These are phyloP conservation scores for Acipenser oxyrinchus DNA, from an alignment of 2,797 vertebrate genomes.

Conservation along the genomic window DNA sequence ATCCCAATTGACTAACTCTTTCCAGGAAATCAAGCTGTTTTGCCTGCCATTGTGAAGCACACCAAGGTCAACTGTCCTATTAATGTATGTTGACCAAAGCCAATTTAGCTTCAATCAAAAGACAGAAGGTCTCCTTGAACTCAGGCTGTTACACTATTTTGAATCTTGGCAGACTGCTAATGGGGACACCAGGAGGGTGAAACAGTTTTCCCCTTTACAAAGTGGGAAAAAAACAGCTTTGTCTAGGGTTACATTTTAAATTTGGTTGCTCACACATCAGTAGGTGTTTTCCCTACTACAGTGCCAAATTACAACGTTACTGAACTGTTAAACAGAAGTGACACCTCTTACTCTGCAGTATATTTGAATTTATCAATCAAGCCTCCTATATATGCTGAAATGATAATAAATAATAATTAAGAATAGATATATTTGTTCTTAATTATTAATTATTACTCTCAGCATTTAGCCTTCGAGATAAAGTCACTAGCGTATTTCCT, in stretches of 20 bases:
- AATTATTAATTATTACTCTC: no score
- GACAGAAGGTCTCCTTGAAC: slow-evolving; percentile 27
- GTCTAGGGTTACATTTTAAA: background rate
- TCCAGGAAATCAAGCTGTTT: slow-evolving; percentile 26
- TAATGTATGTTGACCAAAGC: slow-evolving; percentile 6
- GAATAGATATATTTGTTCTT: no score
- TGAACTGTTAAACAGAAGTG: no score
- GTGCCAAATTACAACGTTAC: no score
- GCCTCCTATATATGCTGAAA: no score
- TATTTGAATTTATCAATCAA: no score
- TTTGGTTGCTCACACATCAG: no score
- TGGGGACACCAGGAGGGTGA: slow-evolving; percentile 40
- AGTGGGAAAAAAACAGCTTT: slow-evolving; percentile 24
- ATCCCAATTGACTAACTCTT: background rate
- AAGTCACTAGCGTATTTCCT: no score
- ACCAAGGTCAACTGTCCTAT: slow-evolving; percentile 7
- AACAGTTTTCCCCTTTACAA: slow-evolving; percentile 34
- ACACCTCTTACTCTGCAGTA: no score
- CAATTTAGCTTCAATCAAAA: slow-evolving; percentile 23
- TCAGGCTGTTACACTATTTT: slow-evolving; percentile 32
- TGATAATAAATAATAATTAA: no score
- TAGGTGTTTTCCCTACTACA: no score
- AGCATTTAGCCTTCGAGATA: no score
- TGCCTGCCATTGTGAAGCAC: slow-evolving; percentile 14
- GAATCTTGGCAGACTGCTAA: slow-evolving; percentile 39